Evolutionary conservation across 2,888 invertebrate species (phyloP).

Genomic region (Sicus ferrugineus): DNA sequence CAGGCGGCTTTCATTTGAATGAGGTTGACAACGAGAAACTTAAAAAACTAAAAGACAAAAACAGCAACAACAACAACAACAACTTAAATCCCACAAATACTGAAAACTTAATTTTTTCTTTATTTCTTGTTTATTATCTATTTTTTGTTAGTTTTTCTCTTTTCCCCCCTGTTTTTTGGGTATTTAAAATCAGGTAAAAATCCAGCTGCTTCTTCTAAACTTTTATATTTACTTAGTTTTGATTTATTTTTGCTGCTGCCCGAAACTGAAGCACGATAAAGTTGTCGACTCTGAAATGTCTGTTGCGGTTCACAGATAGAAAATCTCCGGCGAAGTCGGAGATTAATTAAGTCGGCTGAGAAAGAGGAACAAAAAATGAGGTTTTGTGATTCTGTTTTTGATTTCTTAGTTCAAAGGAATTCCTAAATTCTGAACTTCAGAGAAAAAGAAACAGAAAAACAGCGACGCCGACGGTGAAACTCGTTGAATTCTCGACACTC

Average conservation of each 20-base stretch:
- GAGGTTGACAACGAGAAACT: background rate
- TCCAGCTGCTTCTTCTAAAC: background rate
- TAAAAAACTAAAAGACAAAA: background rate
- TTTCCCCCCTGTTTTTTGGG: background rate
- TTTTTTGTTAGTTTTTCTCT: background rate
- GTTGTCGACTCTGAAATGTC: background rate
- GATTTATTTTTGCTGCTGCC: conserved; percentile 17
- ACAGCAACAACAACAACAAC: background rate
- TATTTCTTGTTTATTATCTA: background rate
- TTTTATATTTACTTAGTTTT: background rate
- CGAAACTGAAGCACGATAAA: conserved; percentile 4
- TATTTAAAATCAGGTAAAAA: conserved; percentile 6
- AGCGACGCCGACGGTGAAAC: background rate
- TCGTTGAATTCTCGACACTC: too few relatives aligned
- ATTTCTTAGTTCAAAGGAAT: background rate
- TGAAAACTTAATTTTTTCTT: conserved; percentile 22
- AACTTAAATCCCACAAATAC: conserved; percentile 3
- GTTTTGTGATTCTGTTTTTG: background rate
- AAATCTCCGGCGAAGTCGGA: background rate
- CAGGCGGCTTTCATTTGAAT: conserved; percentile 30
- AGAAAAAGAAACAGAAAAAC: background rate
- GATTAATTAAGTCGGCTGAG: background rate
- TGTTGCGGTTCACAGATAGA: background rate
- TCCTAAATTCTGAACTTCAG: background rate
- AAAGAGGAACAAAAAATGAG: background rate